Percentiles rank a stretch among this genome's conserved stretches.
phyloP scores from a whole-genome alignment of 2,888 invertebrate genomes.

The Drosophila siamana region DNA sequence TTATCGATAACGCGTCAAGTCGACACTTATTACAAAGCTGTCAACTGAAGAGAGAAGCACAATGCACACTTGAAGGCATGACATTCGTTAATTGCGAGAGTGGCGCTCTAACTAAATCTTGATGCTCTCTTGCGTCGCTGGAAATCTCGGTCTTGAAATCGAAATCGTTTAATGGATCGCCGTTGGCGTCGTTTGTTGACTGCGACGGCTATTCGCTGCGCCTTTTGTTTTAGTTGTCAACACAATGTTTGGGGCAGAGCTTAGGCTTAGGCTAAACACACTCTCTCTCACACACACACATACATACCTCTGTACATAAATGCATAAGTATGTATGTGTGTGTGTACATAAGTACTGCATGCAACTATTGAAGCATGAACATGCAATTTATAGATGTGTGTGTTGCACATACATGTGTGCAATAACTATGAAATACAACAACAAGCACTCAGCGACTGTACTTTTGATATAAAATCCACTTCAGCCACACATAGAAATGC shows the following conservation, averaged over 20 bases:
- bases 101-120: conserved; percentile 40
- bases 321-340: neutral
- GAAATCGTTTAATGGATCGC: conserved; percentile 58
- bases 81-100: neutral
- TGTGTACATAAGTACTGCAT: conserved; percentile 46
- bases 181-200: conserved; percentile 6
- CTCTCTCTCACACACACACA: conserved; percentile 2
- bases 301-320: neutral
- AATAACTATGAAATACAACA: conserved; percentile 71
- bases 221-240: conserved; percentile 75
- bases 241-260: conserved; percentile 58
- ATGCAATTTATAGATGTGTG: conserved; percentile 71
- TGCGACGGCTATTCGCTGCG: conserved; percentile 28
- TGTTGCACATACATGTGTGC: conserved; percentile 24
- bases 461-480: conserved; percentile 76
- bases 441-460: conserved; percentile 69
- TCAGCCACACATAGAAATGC: conserved; percentile 50
- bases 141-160: conserved; percentile 19
- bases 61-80: neutral
- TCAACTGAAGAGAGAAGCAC: conserved; percentile 22
- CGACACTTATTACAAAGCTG: conserved; percentile 31
- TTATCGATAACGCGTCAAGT: conserved; percentile 28
- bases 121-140: conserved; percentile 22
- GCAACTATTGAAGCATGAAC: conserved; percentile 80
- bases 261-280: conserved; percentile 61